Percentiles rank a stretch among this genome's conserved stretches.
phyloP scores from a whole-genome alignment of 2,888 invertebrate species.

The Pterostichus niger region DNA sequence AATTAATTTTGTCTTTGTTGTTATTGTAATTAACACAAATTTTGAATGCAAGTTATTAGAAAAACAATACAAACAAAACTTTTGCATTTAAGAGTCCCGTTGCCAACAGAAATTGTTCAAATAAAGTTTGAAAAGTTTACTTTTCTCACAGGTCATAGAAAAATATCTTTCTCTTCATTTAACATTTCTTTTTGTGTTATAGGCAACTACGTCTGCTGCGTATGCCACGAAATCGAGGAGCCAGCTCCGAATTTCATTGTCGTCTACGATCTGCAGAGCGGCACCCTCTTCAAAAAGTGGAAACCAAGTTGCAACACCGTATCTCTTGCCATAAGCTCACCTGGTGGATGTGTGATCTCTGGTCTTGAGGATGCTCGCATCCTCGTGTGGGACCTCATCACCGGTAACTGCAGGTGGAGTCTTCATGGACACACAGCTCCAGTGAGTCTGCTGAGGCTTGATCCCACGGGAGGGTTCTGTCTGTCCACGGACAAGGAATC shows the following conservation, averaged over 20 bases:
- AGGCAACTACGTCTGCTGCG: conserved; percentile 87
- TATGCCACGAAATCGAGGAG: conserved; percentile 85
- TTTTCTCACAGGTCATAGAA: too few relatives aligned
- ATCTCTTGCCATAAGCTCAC: conserved; percentile 91
- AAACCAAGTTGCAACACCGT: conserved; percentile 91
- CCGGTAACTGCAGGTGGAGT: conserved; percentile 89
- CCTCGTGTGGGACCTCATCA: conserved; percentile 92
- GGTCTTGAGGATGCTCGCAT: conserved; percentile 91
- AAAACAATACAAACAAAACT: too few relatives aligned
- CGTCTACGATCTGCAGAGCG: conserved; percentile 93
- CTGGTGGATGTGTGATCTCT: conserved; percentile 90
- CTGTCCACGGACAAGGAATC: conserved; percentile 87
- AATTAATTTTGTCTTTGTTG: too few relatives aligned
- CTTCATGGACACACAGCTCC: conserved; percentile 89
- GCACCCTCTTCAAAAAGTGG: conserved; percentile 95
- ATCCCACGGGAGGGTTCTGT: conserved; percentile 85
- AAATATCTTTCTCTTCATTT: too few relatives aligned
- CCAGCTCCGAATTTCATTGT: conserved; percentile 93
- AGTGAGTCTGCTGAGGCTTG: conserved; percentile 86
- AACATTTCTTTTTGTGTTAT: conserved; percentile 56
- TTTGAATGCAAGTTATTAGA: too few relatives aligned
- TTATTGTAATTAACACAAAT: too few relatives aligned
- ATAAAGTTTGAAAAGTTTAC: too few relatives aligned
- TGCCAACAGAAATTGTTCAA: too few relatives aligned
- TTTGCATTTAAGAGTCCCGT: too few relatives aligned